phyloP scores from a whole-genome alignment of 2,113 vertebrate species.

The Gadus macrocephalus region DNA sequence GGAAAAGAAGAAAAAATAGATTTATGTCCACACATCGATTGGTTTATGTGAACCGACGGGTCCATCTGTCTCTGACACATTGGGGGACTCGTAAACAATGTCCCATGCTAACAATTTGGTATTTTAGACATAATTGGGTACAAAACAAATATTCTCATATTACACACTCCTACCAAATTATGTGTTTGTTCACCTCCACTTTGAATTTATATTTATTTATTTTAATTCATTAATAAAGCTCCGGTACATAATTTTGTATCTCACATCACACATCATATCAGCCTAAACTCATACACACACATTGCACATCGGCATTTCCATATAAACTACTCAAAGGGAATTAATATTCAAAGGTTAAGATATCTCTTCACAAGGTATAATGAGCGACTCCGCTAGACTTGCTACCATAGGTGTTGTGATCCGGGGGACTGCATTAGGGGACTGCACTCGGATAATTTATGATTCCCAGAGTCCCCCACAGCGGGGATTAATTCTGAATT shows the following conservation, averaged over 20 bases:
- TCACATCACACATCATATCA: neutral
- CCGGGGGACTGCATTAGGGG: conserved; percentile 86
- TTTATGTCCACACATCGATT: conserved; percentile 32
- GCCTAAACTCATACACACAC: conserved; percentile 17
- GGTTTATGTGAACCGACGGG: conserved; percentile 29
- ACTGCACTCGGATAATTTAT: conserved; percentile 94
- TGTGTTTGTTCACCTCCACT: too few species aligned
- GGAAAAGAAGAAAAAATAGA: conserved; percentile 20
- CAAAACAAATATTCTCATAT: too few species aligned
- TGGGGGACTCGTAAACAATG: conserved; percentile 16
- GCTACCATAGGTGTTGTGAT: conserved; percentile 86
- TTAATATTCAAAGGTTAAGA: conserved; percentile 95
- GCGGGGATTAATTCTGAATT: conserved; percentile 99
- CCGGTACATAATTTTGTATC: too few species aligned
- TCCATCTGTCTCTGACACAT: conserved; percentile 30
- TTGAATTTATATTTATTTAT: too few species aligned
- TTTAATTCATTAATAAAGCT: too few species aligned
- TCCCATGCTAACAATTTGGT: conserved; percentile 16
- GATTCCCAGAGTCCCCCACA: conserved; percentile 92
- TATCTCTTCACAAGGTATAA: conserved; percentile 89
- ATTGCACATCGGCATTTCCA: conserved; percentile 32
- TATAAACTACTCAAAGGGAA: conserved; percentile 55
- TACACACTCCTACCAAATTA: too few species aligned
- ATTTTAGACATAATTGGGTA: conserved; percentile 21
- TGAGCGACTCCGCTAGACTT: conserved; percentile 86